phyloP scores from a whole-genome alignment of 2,888 invertebrate species.

The Malthinus flaveolus region DNA sequence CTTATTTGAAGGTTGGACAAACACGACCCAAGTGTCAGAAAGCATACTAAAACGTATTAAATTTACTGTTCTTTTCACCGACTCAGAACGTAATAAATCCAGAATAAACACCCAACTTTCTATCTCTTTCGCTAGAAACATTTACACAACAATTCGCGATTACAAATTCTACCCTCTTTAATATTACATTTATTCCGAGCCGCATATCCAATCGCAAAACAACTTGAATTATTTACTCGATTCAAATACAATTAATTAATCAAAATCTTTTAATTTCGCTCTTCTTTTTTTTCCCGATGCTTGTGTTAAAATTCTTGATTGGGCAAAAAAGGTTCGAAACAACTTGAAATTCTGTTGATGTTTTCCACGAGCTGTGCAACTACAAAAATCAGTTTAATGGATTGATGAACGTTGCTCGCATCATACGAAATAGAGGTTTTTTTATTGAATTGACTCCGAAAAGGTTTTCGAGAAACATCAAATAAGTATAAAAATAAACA shows the following conservation, averaged over 20 bases:
- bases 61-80: conserved; percentile 1
- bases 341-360: conserved; percentile 6
- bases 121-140: too few relatives aligned
- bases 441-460: conserved; percentile 2
- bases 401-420: conserved; percentile 4
- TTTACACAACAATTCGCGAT: too few relatives aligned
- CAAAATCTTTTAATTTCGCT: too few relatives aligned
- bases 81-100: not conserved
- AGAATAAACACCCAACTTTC: too few relatives aligned
- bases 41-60: conserved; percentile 19
- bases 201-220: too few relatives aligned
- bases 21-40: conserved; percentile 20
- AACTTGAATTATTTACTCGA: too few relatives aligned
- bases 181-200: too few relatives aligned
- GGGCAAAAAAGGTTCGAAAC: conserved; percentile 1
- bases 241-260: too few relatives aligned
- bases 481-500: too few relatives aligned
- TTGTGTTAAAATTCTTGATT: conserved; percentile 1
- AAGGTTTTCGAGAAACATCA: not conserved
- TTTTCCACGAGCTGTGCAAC: conserved; percentile 5
- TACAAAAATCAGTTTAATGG: conserved; percentile 5
- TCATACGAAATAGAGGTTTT: conserved; percentile 1
- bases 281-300: too few relatives aligned
- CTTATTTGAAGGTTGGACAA: conserved; percentile 34
- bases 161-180: too few relatives aligned